Base-by-base conservation (phyloP, 2,888 invertebrate species). In the Trachelus iudaicus region DNA sequence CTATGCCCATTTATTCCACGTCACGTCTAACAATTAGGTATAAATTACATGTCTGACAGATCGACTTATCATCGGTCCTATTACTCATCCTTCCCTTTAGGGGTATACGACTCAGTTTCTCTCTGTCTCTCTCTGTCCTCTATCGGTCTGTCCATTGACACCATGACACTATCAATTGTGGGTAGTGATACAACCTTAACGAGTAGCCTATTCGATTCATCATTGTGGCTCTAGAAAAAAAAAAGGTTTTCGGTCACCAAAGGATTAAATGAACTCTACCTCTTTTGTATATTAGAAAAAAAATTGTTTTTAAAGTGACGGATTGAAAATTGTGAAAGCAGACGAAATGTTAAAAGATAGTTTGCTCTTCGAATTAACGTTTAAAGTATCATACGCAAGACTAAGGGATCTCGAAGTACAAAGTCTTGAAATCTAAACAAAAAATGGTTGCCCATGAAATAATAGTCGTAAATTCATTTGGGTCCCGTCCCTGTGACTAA, bases 31-130 rank as follows among this genome's bases (percentile, higher is more conserved):
- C 83, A 83, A 83, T 83, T 83, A 83, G 82, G 83, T 83, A 83
- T 83, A 83, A 83, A 83, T 83, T 82, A 82, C 82, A 83, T 73
- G 80, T 83, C 82, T 83, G 82, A 82, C 83, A 82, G 83, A 83
- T 83, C 83, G 82, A 83, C 83, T 83, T 83, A 82, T 83, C 83
- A 83, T 82, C 83, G 81, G 79, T 71, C 80, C 82, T 81, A 83
- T 83, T 83, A 83, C 80, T 83, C 82, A 83, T 82, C 81, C 81
- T 82, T 83, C 79, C 81, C 71, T 31, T 71, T 11, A 4, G 71
- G 71, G 71, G n/a, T 9, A 56, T 56, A 56, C 56, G 56, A 23
- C 71, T 71, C 30, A 6, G 9, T 71, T 13, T 34, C 31, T 31
- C 31, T 30, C 31, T 69, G 2, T 30, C 30, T 69, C 30, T 13